phyloP scores from a whole-genome alignment of 1,140 invertebrate species.

The Adelges cooleyi region DNA sequence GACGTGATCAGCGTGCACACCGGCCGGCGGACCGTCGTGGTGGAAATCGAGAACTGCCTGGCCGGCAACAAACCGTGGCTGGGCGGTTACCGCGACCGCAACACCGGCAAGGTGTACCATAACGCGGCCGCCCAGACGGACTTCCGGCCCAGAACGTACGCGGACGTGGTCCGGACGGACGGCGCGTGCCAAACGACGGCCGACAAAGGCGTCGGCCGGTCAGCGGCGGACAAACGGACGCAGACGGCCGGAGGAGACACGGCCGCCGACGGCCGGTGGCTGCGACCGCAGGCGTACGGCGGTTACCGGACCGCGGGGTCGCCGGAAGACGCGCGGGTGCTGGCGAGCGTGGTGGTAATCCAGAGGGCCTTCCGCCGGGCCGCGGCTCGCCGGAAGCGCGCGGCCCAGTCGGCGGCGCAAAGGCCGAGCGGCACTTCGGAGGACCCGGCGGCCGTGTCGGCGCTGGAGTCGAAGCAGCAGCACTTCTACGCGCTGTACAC shows the following conservation, averaged over 20 bases:
- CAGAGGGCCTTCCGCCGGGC: constrained; percentile 4
- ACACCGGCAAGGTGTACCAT: constrained; percentile 29
- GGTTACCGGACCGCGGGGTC: background rate
- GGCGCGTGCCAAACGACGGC: background rate
- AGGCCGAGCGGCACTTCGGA: background rate
- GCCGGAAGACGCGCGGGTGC: background rate
- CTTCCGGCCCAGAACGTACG: background rate
- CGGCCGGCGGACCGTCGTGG: constrained; percentile 23
- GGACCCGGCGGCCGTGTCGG: background rate
- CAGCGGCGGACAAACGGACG: background rate
- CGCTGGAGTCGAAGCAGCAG: constrained; percentile 41
- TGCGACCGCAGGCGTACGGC: background rate
- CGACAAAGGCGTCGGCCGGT: background rate
- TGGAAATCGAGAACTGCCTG: constrained; percentile 33
- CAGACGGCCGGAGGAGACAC: constrained; percentile 17
- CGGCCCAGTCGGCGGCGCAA: background rate
- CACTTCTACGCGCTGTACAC: constrained; percentile 53
- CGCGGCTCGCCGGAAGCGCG: background rate
- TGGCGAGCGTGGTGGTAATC: background rate
- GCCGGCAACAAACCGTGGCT: constrained; percentile 30
- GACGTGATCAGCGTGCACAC: constrained; percentile 32
- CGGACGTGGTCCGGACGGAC: background rate
- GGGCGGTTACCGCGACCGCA: constrained; percentile 30
- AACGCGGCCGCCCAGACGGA: constrained; percentile 31
- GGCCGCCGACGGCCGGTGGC: constrained; percentile 1